Conservation (phyloP, 1,140 invertebrate species). For the Formica exsecta region DNA sequence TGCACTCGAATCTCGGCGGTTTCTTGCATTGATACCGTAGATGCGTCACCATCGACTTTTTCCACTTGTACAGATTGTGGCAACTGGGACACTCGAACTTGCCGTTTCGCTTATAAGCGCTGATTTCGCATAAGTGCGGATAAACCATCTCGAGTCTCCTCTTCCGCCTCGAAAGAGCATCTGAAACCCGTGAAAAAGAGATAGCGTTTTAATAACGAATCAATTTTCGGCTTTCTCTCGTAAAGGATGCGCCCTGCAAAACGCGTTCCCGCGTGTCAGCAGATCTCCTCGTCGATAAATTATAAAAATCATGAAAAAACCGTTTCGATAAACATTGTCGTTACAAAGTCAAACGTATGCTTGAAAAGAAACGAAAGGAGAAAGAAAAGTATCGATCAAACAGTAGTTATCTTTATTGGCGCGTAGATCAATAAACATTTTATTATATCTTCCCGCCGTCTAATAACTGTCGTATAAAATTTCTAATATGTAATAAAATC, state of each 20-base stretch:
- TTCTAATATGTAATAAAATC: neutral
- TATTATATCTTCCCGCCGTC: neutral
- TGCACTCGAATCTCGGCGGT: conserved; percentile 87
- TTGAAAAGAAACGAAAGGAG: conserved; percentile 38
- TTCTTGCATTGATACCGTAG: conserved; percentile 86
- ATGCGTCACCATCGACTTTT: conserved; percentile 88
- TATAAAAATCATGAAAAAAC: neutral
- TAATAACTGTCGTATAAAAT: conserved; percentile 33
- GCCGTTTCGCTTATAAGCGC: conserved; percentile 28
- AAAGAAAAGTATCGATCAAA: conserved; percentile 55
- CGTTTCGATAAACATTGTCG: neutral
- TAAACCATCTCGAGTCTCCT: neutral
- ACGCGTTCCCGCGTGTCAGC: neutral
- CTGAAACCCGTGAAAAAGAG: conserved; percentile 59
- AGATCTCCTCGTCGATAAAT: neutral
- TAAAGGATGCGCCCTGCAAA: conserved; percentile 13
- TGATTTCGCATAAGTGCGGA: neutral
- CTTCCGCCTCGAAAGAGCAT: neutral
- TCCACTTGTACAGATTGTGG: conserved; percentile 86
- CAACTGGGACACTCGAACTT: conserved; percentile 87
- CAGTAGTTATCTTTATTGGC: conserved; percentile 44
- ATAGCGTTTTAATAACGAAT: conserved; percentile 21
- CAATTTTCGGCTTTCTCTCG: neutral
- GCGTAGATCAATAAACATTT: neutral
- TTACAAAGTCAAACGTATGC: neutral